These are phyloP conservation scores for Babyrousa celebensis DNA, from an alignment of 2,797 vertebrate species.

Conservation along the genomic window DNA sequence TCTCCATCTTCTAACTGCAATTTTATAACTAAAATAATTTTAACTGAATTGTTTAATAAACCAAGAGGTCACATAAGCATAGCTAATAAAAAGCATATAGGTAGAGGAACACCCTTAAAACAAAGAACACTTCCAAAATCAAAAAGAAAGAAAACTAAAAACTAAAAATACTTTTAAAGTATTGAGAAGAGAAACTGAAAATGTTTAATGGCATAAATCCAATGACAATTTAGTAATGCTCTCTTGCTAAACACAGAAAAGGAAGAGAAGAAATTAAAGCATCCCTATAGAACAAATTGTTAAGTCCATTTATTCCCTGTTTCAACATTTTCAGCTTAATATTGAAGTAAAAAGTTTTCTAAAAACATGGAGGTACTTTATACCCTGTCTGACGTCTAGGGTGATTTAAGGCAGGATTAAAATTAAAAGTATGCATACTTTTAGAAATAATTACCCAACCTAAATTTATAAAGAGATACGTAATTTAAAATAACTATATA, in stretches of 20 bases:
- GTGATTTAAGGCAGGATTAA: constrained; percentile 39
- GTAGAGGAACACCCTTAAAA: background rate
- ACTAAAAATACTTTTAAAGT: constrained; percentile 10
- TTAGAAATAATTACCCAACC: constrained; percentile 18
- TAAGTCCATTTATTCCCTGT: background rate
- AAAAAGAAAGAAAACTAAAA: constrained; percentile 32
- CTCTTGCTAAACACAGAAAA: constrained; percentile 24
- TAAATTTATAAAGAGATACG: background rate
- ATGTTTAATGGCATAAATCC: background rate
- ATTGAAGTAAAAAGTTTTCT: constrained; percentile 27
- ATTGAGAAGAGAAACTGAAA: background rate
- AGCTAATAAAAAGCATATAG: constrained; percentile 28
- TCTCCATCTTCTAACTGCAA: background rate
- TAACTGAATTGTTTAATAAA: constrained; percentile 45
- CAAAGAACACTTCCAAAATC: background rate
- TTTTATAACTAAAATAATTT: constrained; percentile 54
- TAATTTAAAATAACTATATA: constrained; percentile 27
- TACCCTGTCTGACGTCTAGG: background rate
- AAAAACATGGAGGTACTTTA: background rate
- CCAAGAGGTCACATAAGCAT: background rate
- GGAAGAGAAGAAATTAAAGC: background rate
- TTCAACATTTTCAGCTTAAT: constrained; percentile 46
- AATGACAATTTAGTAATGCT: background rate
- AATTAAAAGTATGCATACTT: constrained; percentile 30
- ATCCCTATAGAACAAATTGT: background rate